Percentiles rank a stretch among this genome's conserved stretches.
Evolutionary conservation across 2,888 invertebrate species (phyloP).

Genomic region (Iselma pallidipennis): DNA sequence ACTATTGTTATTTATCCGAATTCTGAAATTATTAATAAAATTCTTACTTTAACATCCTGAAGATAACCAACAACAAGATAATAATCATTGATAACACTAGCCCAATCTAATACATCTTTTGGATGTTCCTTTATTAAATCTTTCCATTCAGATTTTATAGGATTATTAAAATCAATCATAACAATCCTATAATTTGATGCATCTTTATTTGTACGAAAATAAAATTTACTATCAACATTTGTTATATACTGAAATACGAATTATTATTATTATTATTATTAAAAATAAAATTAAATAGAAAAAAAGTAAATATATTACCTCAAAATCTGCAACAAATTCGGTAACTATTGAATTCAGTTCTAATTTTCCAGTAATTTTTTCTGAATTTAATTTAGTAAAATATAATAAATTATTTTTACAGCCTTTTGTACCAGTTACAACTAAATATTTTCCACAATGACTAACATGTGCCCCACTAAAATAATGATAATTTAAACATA

Average conservation of each 20-base stretch:
- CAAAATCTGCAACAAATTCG: slow-evolving; percentile 92
- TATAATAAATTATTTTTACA: slow-evolving; percentile 91
- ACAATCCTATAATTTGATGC: slow-evolving; percentile 91
- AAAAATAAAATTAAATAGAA: neutral
- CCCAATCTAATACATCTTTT: slow-evolving; percentile 90
- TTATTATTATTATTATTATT: neutral
- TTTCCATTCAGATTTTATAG: slow-evolving; percentile 76
- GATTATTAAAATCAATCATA: slow-evolving; percentile 76
- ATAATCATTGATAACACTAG: slow-evolving; percentile 79
- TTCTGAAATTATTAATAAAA: slow-evolving; percentile 8
- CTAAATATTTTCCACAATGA: slow-evolving; percentile 88
- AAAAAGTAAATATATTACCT: slow-evolving; percentile 61
- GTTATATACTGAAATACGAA: slow-evolving; percentile 77
- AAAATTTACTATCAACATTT: slow-evolving; percentile 79
- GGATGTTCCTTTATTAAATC: slow-evolving; percentile 83
- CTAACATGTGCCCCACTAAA: slow-evolving; percentile 80
- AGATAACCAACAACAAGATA: slow-evolving; percentile 88
- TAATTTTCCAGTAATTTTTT: slow-evolving; percentile 66
- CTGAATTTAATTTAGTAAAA: slow-evolving; percentile 75
- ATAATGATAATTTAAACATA: slow-evolving; percentile 38
- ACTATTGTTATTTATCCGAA: too few relatives aligned
- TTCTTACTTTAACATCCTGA: slow-evolving; percentile 88
- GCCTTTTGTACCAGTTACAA: slow-evolving; percentile 82
- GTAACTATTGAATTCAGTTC: slow-evolving; percentile 80
- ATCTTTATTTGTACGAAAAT: slow-evolving; percentile 91